Evolutionary conservation across 2,888 invertebrate species (phyloP).

Genomic region (Aspidiotus destructor): DNA sequence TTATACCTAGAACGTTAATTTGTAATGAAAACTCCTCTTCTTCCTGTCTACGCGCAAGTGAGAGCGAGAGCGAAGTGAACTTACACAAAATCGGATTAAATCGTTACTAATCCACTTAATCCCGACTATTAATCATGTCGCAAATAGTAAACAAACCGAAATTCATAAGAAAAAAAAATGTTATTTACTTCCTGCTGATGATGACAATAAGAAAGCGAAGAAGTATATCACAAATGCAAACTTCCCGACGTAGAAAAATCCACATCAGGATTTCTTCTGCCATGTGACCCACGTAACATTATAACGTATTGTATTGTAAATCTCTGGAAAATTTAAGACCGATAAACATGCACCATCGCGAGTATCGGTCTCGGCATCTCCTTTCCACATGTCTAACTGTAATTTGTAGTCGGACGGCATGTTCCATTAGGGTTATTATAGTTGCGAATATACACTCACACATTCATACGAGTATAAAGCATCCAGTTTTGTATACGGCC

Average conservation of each 20-base stretch:
- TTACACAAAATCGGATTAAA: conserved; percentile 2
- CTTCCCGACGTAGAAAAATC: neutral
- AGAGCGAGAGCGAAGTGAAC: neutral
- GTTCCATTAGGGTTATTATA: conserved; percentile 30
- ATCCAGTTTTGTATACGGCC: neutral
- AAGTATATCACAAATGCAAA: neutral
- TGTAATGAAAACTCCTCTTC: neutral
- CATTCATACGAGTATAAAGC: neutral
- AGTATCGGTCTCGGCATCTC: conserved; percentile 16
- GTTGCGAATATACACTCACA: conserved; percentile 8
- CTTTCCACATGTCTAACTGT: conserved; percentile 27
- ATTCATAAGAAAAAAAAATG: neutral
- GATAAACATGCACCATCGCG: conserved; percentile 19
- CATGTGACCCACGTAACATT: neutral
- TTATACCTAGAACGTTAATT: neutral
- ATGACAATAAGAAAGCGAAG: neutral
- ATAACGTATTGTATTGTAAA: neutral
- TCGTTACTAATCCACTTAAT: neutral
- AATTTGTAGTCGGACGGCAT: conserved; percentile 24
- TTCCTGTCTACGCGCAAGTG: neutral
- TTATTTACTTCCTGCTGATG: conserved; percentile 2
- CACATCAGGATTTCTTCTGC: neutral
- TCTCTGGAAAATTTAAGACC: conserved; percentile 27
- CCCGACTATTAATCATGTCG: conserved; percentile 2
- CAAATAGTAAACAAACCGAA: neutral